Conservation (phyloP, 1,140 invertebrate species). For the Calycopis cecrops region DNA sequence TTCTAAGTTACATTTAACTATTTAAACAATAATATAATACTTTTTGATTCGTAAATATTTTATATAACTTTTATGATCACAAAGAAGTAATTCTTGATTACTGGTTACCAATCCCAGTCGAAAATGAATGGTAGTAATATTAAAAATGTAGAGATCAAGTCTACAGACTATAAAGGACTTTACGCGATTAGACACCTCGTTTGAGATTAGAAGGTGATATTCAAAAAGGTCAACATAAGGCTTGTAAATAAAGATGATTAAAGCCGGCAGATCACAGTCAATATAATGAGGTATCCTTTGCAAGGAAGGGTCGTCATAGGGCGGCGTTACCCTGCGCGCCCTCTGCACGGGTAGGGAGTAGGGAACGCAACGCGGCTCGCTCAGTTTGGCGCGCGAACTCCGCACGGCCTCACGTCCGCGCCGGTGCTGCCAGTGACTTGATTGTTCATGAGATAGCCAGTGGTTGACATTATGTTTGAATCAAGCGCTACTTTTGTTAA, state of each 20-base stretch:
- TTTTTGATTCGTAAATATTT: too few species aligned
- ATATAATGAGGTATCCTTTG: constrained; percentile 71
- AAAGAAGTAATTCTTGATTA: too few species aligned
- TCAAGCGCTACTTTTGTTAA: constrained; percentile 59
- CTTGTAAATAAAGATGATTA: constrained; percentile 58
- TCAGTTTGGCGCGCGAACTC: constrained; percentile 67
- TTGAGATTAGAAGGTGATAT: constrained; percentile 13
- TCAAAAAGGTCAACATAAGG: constrained; percentile 29
- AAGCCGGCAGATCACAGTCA: constrained; percentile 64
- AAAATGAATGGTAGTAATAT: too few species aligned
- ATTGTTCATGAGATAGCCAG: constrained; percentile 67
- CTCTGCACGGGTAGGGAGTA: constrained; percentile 52
- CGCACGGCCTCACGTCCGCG: constrained; percentile 31
- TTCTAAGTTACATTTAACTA: too few species aligned
- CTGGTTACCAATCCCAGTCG: too few species aligned
- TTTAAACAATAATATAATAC: too few species aligned
- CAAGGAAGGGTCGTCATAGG: constrained; percentile 48
- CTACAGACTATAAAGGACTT: not conserved
- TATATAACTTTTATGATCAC: too few species aligned
- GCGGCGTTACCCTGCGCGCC: constrained; percentile 46
- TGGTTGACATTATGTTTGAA: constrained; percentile 67
- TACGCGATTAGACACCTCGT: not conserved
- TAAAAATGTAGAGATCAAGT: too few species aligned
- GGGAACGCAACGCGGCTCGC: constrained; percentile 28
- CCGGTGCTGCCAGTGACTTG: constrained; percentile 60